These are phyloP conservation scores for Ophonus ardosiacus DNA, from an alignment of 2,888 invertebrate species.

Conservation along the genomic window DNA sequence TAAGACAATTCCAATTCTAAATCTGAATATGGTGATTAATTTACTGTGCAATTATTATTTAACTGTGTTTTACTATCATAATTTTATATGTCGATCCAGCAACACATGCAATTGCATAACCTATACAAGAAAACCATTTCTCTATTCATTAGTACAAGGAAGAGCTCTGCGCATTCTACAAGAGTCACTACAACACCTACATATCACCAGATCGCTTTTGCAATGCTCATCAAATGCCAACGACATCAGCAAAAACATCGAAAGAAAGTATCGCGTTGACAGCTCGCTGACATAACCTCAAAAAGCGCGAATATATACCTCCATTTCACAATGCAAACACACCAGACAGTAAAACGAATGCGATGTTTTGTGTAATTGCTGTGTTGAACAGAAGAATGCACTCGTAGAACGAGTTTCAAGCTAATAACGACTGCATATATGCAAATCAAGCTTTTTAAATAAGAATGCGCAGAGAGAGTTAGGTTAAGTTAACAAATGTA, in stretches of 20 bases:
- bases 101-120: background rate
- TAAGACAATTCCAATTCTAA: too few species aligned
- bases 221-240: constrained; percentile 22
- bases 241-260: constrained; percentile 29
- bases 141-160: background rate
- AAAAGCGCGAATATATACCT: background rate
- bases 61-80: background rate
- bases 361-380: background rate
- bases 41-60: background rate
- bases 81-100: background rate
- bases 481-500: constrained; percentile 10
- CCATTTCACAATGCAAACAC: background rate
- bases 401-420: background rate
- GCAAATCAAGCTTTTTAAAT: constrained; percentile 15
- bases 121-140: background rate
- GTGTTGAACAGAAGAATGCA: constrained; percentile 8
- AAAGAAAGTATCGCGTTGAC: constrained; percentile 19
- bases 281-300: constrained; percentile 15
- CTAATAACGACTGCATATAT: background rate
- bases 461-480: constrained; percentile 23
- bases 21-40: too few species aligned
- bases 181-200: constrained; percentile 34
- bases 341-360: background rate
- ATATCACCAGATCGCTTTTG: constrained; percentile 29
- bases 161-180: constrained; percentile 3